Conservation (phyloP, 1,140 invertebrate species). For the Medauroidea extradentata region DNA sequence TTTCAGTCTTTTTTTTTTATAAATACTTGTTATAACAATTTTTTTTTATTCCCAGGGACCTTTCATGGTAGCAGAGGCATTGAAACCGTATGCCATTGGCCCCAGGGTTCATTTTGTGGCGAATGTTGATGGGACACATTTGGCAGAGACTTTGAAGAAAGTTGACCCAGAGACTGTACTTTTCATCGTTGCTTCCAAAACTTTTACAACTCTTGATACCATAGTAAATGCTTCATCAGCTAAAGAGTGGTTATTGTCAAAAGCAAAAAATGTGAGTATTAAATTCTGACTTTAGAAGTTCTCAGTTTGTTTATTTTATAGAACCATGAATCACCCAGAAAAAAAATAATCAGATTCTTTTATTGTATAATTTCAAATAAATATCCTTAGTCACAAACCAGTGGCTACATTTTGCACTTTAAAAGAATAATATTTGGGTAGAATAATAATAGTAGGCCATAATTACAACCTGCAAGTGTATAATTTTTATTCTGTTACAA, state of each 20-base stretch:
- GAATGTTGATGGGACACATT: slow-evolving; percentile 99
- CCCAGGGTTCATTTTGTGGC: slow-evolving; percentile 96
- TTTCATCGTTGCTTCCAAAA: slow-evolving; percentile 99
- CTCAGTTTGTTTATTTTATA: too few relatives aligned
- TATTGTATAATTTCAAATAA: too few relatives aligned
- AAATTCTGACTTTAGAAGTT: too few relatives aligned
- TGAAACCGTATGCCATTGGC: slow-evolving; percentile 86
- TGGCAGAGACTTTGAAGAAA: slow-evolving; percentile 89
- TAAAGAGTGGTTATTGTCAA: slow-evolving; percentile 88
- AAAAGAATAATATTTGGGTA: too few relatives aligned
- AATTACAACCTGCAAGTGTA: too few relatives aligned
- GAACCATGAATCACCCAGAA: too few relatives aligned
- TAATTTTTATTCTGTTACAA: too few relatives aligned
- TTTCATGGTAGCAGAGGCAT: slow-evolving; percentile 97
- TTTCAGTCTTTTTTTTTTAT: too few relatives aligned
- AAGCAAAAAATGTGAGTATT: slow-evolving; percentile 77
- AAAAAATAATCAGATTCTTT: too few relatives aligned
- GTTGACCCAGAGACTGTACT: slow-evolving; percentile 90
- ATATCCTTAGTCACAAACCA: too few relatives aligned
- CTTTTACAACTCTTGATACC: slow-evolving; percentile 99
- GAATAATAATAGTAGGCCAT: too few relatives aligned
- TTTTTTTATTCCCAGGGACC: slow-evolving; percentile 79
- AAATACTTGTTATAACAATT: slow-evolving; percentile 23
- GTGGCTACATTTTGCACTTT: too few relatives aligned
- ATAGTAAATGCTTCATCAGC: slow-evolving; percentile 98